These are phyloP conservation scores for Formica aserva DNA, from an alignment of 2,888 invertebrate genomes.

Conservation along the genomic window DNA sequence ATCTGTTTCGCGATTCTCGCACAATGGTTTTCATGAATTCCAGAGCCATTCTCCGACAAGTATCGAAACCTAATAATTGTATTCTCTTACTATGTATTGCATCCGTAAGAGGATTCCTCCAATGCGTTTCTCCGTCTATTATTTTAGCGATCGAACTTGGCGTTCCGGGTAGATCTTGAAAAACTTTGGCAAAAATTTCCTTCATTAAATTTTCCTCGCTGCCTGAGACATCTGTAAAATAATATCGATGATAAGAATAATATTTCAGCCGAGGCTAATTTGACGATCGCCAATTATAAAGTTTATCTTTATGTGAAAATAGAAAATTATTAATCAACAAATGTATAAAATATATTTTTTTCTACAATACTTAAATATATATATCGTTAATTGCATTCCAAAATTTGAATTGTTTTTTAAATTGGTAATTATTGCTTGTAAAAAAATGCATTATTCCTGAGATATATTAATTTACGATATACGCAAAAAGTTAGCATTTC, in stretches of 20 bases:
- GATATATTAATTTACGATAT: not conserved
- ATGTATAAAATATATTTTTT: not conserved
- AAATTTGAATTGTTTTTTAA: not conserved
- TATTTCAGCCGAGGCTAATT: not conserved
- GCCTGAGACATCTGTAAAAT: constrained; percentile 77
- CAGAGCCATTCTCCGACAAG: constrained; percentile 80
- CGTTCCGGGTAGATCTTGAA: constrained; percentile 82
- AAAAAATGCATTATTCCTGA: not conserved
- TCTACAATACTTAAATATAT: not conserved
- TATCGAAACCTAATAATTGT: constrained; percentile 82
- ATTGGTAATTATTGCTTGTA: not conserved
- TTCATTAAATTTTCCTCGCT: constrained; percentile 81
- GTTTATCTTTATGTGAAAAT: not conserved
- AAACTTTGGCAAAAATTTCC: constrained; percentile 81
- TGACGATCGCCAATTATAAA: not conserved
- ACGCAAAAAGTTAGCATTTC: not conserved
- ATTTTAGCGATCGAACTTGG: constrained; percentile 72
- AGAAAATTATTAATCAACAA: not conserved
- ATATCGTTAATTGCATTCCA: not conserved
- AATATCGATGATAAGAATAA: not conserved
- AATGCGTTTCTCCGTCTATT: constrained; percentile 75
- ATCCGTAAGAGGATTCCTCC: constrained; percentile 71
- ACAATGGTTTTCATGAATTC: constrained; percentile 80
- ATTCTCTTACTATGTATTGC: constrained; percentile 78
- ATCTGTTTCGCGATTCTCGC: constrained; percentile 61